Evolutionary conservation across 2,797 vertebrate genomes (phyloP), one percentile per base, ranked within the genome.

Genomic region (Alectoris magna): DNA sequence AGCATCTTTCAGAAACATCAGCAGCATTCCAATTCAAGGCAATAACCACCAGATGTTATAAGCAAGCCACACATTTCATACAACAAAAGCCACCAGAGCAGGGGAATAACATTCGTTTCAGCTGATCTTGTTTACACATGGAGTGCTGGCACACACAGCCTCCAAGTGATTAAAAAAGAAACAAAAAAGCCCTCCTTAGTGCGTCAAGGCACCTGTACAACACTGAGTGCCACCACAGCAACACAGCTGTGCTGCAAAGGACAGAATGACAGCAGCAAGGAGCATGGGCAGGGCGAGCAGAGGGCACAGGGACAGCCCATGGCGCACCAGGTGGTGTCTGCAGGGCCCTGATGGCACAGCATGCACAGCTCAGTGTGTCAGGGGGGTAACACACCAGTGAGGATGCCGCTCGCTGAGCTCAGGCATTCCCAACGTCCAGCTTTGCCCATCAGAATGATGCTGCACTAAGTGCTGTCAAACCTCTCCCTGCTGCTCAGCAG

Each of bases 401-500:
- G 55, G 55, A 56, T n/a, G 18, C 55, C 8, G 3, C 55, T 56
- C 55, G 7, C 55, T n/a, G 55, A 56, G 55, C 55, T n/a, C 31
- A n/a, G 31, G 31, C 31, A n/a, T 56, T n/a, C 31, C 29, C 29
- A 55, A 5, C 53, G 26, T 29, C 53, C 53, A 55, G 53, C 53
- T 15, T 29, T 29, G 27, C 16, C 39, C 13, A 7, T 22, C 27
- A 22, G 5, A 10, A 64, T 3, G 27, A 43, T 22, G 81, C 53
- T 53, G 22, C 31, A 46, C 3, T n/a, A 31, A 2, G 8, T 8
- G 2, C 2, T 10, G 11, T 3, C 41, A 39, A 29, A 14, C 2
- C 13, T 58, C 46, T 79, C 44, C 12, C 14, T 46, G 41, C 41
- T 62, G 64, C 75, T 69, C 70, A 11, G 46, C 41, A 1, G 1